Conservation (phyloP, 2,113 vertebrate species). For the Actenoides hombroni region DNA sequence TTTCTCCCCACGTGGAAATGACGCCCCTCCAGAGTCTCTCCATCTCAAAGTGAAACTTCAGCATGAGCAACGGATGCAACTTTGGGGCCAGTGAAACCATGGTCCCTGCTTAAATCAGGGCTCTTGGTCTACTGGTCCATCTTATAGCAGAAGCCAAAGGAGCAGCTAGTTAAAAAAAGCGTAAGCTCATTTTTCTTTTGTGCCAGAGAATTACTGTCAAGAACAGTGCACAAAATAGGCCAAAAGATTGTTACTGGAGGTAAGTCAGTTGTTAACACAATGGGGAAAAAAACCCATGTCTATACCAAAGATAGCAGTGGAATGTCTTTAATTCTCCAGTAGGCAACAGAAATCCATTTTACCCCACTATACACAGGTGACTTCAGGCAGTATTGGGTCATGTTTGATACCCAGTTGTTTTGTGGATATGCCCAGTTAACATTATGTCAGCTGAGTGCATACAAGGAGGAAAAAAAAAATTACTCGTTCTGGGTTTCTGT, state of each 20-base stretch:
- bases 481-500: background rate
- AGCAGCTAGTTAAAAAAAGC: background rate
- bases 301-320: background rate
- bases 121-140: background rate
- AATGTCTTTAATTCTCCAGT: background rate
- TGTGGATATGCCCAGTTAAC: background rate
- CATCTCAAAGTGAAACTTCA: background rate
- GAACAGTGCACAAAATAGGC: background rate
- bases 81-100: background rate
- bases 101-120: background rate
- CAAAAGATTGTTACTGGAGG: background rate
- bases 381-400: background rate
- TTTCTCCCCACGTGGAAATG: constrained; percentile 53
- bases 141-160: background rate
- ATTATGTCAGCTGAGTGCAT: background rate
- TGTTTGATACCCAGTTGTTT: background rate
- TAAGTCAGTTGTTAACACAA: background rate
- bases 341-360: background rate
- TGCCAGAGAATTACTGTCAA: background rate
- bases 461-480: background rate
- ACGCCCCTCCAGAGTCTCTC: background rate
- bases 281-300: rapidly evolving
- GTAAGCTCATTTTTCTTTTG: background rate
- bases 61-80: background rate
- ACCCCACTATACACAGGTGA: background rate